Evolutionary conservation across 1,140 invertebrate genomes (phyloP).

Genomic region (Lordiphosa stackelbergi): DNA sequence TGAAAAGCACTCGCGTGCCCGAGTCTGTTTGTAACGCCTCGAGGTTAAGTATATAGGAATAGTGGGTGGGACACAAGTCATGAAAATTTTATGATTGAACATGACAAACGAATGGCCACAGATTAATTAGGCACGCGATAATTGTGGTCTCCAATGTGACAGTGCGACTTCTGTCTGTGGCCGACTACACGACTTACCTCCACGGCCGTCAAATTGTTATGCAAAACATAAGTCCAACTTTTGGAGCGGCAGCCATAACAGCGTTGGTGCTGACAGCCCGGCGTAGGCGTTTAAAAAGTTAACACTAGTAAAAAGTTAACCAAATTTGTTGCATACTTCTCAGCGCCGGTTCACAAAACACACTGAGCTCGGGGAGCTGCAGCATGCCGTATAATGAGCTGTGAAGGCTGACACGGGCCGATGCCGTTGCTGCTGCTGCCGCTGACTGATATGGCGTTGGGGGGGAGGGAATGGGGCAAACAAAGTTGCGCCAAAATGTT

Average conservation of each 20-base stretch:
- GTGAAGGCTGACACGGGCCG: constrained; percentile 29
- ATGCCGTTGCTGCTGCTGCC: constrained; percentile 10
- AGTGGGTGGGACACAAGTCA: constrained; percentile 5
- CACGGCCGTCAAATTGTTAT: constrained; percentile 39
- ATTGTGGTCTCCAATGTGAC: constrained; percentile 36
- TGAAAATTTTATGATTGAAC: constrained; percentile 26
- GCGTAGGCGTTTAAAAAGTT: constrained; percentile 64
- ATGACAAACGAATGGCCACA: constrained; percentile 28
- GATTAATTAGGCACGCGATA: constrained; percentile 34
- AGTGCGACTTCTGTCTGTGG: constrained; percentile 2
- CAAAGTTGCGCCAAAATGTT: constrained; percentile 63
- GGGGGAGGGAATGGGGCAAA: constrained; percentile 30
- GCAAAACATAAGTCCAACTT: constrained; percentile 58
- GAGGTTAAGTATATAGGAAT: constrained; percentile 29
- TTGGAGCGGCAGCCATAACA: constrained; percentile 8
- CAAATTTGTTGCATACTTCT: constrained; percentile 71
- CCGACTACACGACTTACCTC: constrained; percentile 45
- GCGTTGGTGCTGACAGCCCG: constrained; percentile 23
- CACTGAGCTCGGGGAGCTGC: constrained; percentile 40
- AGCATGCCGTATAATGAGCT: constrained; percentile 62
- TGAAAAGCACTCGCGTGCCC: constrained; percentile 46
- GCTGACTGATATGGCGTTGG: constrained; percentile 32
- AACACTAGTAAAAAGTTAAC: constrained; percentile 69
- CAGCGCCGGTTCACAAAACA: constrained; percentile 67
- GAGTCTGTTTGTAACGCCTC: constrained; percentile 31